Evolutionary conservation across 23 tunicate genomes (phyloP), one percentile per base, ranked within the genome.

Genomic region (Aplidium turbinatum): DNA sequence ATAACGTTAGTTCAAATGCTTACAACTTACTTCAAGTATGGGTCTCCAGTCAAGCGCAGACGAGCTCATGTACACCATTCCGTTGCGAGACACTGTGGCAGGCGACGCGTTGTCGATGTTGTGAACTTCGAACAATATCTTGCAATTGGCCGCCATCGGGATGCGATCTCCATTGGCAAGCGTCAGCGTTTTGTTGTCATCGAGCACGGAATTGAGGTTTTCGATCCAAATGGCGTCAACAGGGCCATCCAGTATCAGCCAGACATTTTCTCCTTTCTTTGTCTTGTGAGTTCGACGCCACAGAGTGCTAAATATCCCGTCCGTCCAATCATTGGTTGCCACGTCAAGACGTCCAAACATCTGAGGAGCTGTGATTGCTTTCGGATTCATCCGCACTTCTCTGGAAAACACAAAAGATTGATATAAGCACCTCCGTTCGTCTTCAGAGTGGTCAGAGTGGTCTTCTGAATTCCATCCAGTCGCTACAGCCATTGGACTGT

Each of bases 171-270:
- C 99, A 55, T 94, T 94, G 25, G 99, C 99, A 11, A 94, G 90
- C 9, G 99, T 94, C 72, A 94, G 47, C 20, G 99, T 94, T 29
- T 94, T 94, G 95, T 94, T 94, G 77, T 94, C 99, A 78, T 94
- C 99, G 64, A 94, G 38, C 53, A 94, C 99, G 6, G 99, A 94
- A 69, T 94, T 94, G 28, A 94, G 80, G 70, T 94, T 94, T 73
- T 94, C 99, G 40, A 94, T 94, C 99, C 99, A 94, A 47, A 94
- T 94, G 13, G 99, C 99, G 57, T 94, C 99, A 11, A 94, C 99
- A 9, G 99, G 99, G 1, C 99, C 99, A 50, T 94, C 99, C 38
- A 94, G 56, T 20, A 94, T 55, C 57, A 94, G 62, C 99, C 99
- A 94, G 30, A 94, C 81, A 46, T 86, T 84, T 46, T 94, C 99